These are phyloP conservation scores for Caenorhabditis remanei DNA, from an alignment of 1,140 invertebrate genomes.

Conservation along the genomic window DNA sequence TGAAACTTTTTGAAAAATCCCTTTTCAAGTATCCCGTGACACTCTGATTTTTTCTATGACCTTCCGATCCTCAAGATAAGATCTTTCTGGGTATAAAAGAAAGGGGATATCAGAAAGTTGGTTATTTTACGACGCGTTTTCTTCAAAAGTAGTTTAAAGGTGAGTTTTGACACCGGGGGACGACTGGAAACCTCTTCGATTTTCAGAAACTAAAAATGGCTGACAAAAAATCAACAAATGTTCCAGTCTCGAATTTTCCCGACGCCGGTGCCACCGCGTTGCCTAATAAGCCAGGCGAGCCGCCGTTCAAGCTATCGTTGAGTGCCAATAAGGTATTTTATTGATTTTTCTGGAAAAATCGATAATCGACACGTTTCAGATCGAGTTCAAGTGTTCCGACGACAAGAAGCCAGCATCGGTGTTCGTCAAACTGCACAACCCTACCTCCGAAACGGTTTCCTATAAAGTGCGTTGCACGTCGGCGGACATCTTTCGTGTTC, in stretches of 20 bases:
- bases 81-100: no score
- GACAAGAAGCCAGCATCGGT: constrained; percentile 35
- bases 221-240: constrained; percentile 24
- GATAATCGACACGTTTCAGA: not conserved
- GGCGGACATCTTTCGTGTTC: constrained; percentile 62
- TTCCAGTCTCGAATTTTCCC: not conserved
- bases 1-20: no score
- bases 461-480: constrained; percentile 59
- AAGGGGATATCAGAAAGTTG: no score
- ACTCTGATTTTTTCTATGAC: no score
- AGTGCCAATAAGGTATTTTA: not conserved
- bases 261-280: constrained; percentile 21
- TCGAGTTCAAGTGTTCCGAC: constrained; percentile 36
- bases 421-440: constrained; percentile 3
- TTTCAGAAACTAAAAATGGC: not conserved
- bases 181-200: no score
- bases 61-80: no score
- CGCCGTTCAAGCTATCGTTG: constrained; percentile 22
- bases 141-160: no score
- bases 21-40: no score
- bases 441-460: not conserved
- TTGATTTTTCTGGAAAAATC: not conserved
- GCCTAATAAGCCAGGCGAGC: constrained; percentile 37
- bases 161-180: no score
- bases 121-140: no score